Percentiles rank a stretch among this genome's conserved stretches.
Evolutionary conservation across 2,113 vertebrate species (phyloP).

Genomic region (Mugil cephalus): DNA sequence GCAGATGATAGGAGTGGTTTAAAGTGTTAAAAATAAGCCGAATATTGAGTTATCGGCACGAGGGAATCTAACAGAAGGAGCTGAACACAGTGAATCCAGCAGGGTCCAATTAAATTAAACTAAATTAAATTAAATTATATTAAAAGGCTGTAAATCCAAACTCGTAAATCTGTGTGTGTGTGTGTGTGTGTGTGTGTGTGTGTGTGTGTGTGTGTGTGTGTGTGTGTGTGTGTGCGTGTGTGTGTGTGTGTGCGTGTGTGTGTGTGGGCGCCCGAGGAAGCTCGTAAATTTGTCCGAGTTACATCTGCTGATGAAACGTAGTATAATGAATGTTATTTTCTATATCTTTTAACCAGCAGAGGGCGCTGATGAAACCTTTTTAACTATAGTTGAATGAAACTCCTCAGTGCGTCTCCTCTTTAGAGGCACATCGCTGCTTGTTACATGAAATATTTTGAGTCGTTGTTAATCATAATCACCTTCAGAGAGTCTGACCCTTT

Average conservation of each 20-base stretch:
- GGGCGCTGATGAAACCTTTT: conserved; percentile 15
- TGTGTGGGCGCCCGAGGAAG: too few relatives aligned
- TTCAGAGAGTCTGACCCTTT: neutral
- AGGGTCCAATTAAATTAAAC: neutral
- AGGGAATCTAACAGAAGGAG: too few relatives aligned
- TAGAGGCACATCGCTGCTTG: neutral
- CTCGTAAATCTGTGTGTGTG: neutral
- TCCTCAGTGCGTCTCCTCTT: neutral
- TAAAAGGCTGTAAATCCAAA: neutral
- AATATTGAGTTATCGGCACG: too few relatives aligned
- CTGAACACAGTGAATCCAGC: neutral
- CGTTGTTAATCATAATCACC: too few relatives aligned
- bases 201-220: neutral
- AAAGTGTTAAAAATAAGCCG: too few relatives aligned
- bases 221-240: neutral
- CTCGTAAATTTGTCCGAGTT: too few relatives aligned
- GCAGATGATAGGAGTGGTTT: too few relatives aligned
- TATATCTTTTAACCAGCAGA: conserved; percentile 47
- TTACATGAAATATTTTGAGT: neutral
- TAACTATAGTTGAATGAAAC: neutral
- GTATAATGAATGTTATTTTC: too few relatives aligned
- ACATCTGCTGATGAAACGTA: too few relatives aligned
- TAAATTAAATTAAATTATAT: too few relatives aligned
- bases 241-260: too few relatives aligned
- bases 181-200: neutral